These are phyloP conservation scores for Aleiodes testaceus DNA, from an alignment of 2,888 invertebrate species.

Conservation along the genomic window DNA sequence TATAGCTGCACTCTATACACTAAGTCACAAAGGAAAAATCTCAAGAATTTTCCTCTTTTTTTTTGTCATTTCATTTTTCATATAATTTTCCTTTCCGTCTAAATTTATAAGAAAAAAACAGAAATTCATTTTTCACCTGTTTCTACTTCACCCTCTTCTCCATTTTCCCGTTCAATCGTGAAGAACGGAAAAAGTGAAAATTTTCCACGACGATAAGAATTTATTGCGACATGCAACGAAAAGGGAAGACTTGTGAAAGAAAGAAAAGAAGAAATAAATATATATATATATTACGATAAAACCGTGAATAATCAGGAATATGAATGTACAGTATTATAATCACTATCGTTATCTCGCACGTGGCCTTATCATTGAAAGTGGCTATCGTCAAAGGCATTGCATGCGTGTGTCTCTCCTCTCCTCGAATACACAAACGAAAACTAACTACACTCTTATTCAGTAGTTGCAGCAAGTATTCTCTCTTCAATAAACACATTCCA, in stretches of 20 bases:
- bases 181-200: no score
- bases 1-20: constrained; percentile 26
- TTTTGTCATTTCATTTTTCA: not conserved
- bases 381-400: constrained; percentile 26
- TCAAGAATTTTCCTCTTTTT: not conserved
- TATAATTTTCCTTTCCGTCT: not conserved
- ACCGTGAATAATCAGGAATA: constrained; percentile 22
- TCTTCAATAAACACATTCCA: constrained; percentile 37
- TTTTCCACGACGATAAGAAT: not conserved
- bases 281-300: constrained; percentile 17
- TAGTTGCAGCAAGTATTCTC: constrained; percentile 37
- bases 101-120: constrained; percentile 15
- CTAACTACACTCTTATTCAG: constrained; percentile 23
- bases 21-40: constrained; percentile 15
- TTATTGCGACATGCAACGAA: constrained; percentile 9
- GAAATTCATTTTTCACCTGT: no score
- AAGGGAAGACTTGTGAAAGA: not conserved
- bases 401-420: constrained; percentile 3
- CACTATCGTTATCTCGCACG: constrained; percentile 63
- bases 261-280: constrained; percentile 5
- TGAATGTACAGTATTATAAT: constrained; percentile 49
- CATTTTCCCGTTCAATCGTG: no score
- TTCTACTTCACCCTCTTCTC: no score
- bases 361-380: constrained; percentile 44
- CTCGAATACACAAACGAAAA: not conserved